Evolutionary conservation across 1,140 invertebrate genomes (phyloP).

Genomic region (Thaumetopoea pityocampa): DNA sequence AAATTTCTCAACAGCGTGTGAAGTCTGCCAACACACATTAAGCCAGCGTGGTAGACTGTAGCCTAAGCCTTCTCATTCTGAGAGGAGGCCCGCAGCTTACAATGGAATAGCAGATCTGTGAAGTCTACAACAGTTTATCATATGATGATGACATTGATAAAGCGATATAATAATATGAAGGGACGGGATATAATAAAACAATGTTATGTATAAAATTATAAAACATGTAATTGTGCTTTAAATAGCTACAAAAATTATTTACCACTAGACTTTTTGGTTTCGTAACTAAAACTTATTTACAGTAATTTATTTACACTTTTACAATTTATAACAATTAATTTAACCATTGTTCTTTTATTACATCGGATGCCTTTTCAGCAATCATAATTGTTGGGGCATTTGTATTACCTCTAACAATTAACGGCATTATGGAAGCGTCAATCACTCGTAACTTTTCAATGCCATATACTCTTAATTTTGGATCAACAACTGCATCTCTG

Average conservation of each 20-base stretch:
- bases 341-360: conserved; percentile 77
- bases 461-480: conserved; percentile 82
- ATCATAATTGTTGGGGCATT: conserved; percentile 80
- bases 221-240: not conserved
- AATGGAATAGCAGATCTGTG: too few species aligned
- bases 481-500: conserved; percentile 82
- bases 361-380: conserved; percentile 78
- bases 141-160: too few species aligned
- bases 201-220: too few species aligned
- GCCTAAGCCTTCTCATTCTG: too few species aligned
- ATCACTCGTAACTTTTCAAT: conserved; percentile 82
- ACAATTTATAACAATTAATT: not conserved
- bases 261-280: conserved; percentile 8
- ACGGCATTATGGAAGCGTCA: conserved; percentile 85
- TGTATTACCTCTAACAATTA: conserved; percentile 78
- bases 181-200: too few species aligned
- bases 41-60: too few species aligned
- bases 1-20: too few species aligned
- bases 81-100: too few species aligned
- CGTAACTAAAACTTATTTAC: conserved; percentile 6
- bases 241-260: not conserved
- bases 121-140: too few species aligned
- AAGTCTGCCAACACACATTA: too few species aligned
- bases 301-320: conserved; percentile 9
- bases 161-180: too few species aligned